Percentiles rank a stretch among this genome's conserved stretches.
Evolutionary conservation across 1,140 invertebrate genomes (phyloP).

Genomic region (Heterodera schachtii): DNA sequence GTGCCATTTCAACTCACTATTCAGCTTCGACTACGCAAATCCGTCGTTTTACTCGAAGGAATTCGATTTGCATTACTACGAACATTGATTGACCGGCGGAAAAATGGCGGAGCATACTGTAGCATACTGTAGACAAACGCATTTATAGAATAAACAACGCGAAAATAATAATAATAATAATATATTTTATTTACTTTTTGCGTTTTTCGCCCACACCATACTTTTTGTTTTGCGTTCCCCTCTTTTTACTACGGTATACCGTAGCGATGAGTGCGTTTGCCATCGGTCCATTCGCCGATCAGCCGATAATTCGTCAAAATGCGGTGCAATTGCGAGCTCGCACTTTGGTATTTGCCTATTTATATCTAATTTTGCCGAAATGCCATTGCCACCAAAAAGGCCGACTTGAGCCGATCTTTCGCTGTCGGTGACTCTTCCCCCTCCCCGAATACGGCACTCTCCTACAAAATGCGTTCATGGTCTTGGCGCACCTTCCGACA

Average conservation of each 20-base stretch:
- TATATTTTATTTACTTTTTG: background rate
- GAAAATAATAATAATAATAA: background rate
- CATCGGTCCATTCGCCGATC: background rate
- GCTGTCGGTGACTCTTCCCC: slow-evolving; percentile 10
- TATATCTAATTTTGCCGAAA: background rate
- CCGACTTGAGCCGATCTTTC: slow-evolving; percentile 11
- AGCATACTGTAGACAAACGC: no score
- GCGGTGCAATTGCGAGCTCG: slow-evolving; percentile 24
- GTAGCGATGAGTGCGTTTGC: slow-evolving; percentile 24
- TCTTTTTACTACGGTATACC: background rate
- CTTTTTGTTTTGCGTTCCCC: background rate
- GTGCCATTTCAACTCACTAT: background rate
- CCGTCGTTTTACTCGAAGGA: slow-evolving; percentile 30
- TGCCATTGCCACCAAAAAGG: slow-evolving; percentile 1
- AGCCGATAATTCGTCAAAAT: slow-evolving; percentile 19
- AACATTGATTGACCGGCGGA: background rate
- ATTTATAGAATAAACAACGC: no score
- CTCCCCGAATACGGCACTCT: background rate
- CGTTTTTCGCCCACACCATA: background rate
- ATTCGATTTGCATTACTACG: slow-evolving; percentile 27
- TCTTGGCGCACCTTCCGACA: slow-evolving; percentile 21
- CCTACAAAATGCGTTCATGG: slow-evolving; percentile 15
- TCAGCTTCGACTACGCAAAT: slow-evolving; percentile 25
- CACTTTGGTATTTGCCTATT: slow-evolving; percentile 5
- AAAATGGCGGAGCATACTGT: no score